Percentiles rank a stretch among this genome's conserved stretches.
Evolutionary conservation across 1,140 invertebrate species (phyloP).

Genomic region (Coelopa frigida): DNA sequence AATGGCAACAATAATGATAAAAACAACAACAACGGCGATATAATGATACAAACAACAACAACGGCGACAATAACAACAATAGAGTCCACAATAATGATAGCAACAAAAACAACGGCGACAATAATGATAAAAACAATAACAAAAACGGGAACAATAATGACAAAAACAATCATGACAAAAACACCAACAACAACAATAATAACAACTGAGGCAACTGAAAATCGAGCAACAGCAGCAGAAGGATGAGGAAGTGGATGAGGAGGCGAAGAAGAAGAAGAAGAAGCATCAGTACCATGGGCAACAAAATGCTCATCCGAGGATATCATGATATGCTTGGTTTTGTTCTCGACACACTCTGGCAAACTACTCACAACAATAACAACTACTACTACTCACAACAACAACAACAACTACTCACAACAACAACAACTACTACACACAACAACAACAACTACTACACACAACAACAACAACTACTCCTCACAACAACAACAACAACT

Average conservation of each 20-base stretch:
- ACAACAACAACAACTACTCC: too few species aligned
- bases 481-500: too few species aligned
- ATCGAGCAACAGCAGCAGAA: too few species aligned
- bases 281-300: too few species aligned
- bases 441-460: too few species aligned
- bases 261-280: too few species aligned
- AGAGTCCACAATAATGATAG: not conserved
- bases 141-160: conserved; percentile 9
- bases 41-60: not conserved
- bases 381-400: too few species aligned
- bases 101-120: not conserved
- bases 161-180: conserved; percentile 7
- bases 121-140: conserved; percentile 24
- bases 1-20: not conserved
- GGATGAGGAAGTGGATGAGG: too few species aligned
- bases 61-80: not conserved
- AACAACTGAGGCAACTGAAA: conserved; percentile 21
- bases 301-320: conserved; percentile 33
- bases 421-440: too few species aligned
- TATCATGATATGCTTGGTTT: conserved; percentile 31
- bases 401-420: too few species aligned
- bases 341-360: too few species aligned
- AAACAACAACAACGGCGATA: not conserved
- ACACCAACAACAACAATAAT: conserved; percentile 3
- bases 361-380: too few species aligned